Evolutionary conservation across 2,113 vertebrate species (phyloP).

Genomic region (Heloderma charlesbogerti): DNA sequence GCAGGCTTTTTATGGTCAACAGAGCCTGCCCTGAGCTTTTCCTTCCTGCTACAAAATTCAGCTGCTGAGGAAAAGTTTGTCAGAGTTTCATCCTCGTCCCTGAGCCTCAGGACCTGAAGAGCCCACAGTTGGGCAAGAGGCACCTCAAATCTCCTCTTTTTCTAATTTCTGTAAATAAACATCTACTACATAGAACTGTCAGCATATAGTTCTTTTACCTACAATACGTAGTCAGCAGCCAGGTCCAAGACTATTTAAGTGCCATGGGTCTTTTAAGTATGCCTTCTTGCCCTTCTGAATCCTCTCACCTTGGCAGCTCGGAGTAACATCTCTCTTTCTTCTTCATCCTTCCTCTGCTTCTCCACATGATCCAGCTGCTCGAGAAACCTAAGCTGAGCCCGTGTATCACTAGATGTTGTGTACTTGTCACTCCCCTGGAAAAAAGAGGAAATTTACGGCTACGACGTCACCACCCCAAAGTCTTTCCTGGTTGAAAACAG

Average conservation of each 20-base stretch:
- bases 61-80: not conserved
- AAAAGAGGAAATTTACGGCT: not conserved
- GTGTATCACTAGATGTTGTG: constrained; percentile 82
- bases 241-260: not conserved
- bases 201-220: not conserved
- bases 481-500: not conserved
- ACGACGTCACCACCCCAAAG: not conserved
- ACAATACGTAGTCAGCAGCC: not conserved
- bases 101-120: not conserved
- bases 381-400: constrained; percentile 91
- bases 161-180: not conserved
- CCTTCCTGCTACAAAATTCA: not conserved
- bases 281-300: not conserved
- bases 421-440: constrained; percentile 84
- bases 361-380: constrained; percentile 90
- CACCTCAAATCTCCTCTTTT: not conserved
- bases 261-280: not conserved
- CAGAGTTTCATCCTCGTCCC: not conserved
- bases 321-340: constrained; percentile 87
- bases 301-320: constrained; percentile 86
- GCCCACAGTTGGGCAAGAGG: not conserved
- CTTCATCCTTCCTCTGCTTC: constrained; percentile 86
- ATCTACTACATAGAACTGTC: not conserved
- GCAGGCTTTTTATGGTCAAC: not conserved
- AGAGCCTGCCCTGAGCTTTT: not conserved